phyloP scores from a whole-genome alignment of 2,888 invertebrate genomes.

The Listrodromus nycthemerus region DNA sequence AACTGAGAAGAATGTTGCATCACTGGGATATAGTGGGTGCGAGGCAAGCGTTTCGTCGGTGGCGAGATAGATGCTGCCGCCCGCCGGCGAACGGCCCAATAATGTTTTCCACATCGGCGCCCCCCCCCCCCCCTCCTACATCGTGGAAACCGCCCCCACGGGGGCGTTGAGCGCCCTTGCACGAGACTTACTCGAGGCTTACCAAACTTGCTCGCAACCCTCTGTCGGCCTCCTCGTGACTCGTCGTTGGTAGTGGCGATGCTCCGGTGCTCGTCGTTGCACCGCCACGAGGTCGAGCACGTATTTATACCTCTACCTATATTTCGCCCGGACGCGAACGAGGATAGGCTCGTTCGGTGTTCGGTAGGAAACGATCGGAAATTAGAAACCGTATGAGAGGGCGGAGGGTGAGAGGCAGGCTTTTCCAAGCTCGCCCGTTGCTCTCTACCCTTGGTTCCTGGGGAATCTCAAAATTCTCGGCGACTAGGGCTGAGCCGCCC shows the following conservation, averaged over 20 bases:
- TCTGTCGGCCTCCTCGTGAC: slow-evolving; percentile 55
- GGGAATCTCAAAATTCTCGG: slow-evolving; percentile 64
- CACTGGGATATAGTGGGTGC: slow-evolving; percentile 12
- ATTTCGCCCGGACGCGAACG: slow-evolving; percentile 49
- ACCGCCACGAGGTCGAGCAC: slow-evolving; percentile 55
- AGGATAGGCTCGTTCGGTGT: slow-evolving; percentile 45
- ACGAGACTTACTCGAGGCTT: slow-evolving; percentile 69
- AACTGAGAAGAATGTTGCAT: slow-evolving; percentile 51
- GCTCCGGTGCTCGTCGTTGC: slow-evolving; percentile 26
- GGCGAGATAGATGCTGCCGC: slow-evolving; percentile 44
- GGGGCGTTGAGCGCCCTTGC: slow-evolving; percentile 68
- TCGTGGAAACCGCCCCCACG: slow-evolving; percentile 19
- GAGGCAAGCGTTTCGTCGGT: slow-evolving; percentile 46
- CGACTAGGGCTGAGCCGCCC: slow-evolving; percentile 56
- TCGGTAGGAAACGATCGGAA: slow-evolving; percentile 75
- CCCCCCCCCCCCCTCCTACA: slow-evolving; percentile 2
- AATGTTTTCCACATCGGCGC: slow-evolving; percentile 63
- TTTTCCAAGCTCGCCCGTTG: slow-evolving; percentile 57
- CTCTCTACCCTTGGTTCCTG: slow-evolving; percentile 32
- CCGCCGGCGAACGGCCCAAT: slow-evolving; percentile 53
- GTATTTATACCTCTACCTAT: slow-evolving; percentile 29
- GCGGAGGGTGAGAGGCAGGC: slow-evolving; percentile 49
- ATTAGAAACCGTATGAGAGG: slow-evolving; percentile 74
- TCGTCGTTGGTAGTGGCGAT: slow-evolving; percentile 19
- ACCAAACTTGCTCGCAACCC: slow-evolving; percentile 66